These are phyloP conservation scores for Caenorhabditis sp. DNA, from an alignment of 2,888 invertebrate species.

Conservation along the genomic window DNA sequence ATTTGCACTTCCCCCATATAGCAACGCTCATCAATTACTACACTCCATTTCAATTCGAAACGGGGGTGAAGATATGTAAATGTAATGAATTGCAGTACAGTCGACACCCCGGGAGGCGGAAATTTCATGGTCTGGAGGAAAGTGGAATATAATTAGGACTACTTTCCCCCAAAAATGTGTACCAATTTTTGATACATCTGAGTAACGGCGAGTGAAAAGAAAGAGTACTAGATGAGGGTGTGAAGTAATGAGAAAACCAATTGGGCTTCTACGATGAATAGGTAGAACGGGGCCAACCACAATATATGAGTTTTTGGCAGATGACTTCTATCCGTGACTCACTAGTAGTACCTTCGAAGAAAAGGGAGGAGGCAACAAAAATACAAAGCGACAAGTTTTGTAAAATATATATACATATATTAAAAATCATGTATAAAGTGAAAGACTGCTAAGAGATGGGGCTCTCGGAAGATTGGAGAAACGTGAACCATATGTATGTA, in stretches of 20 bases:
- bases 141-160: slow-evolving; percentile 23
- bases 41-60: slow-evolving; percentile 43
- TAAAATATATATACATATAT: slow-evolving; percentile 41
- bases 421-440: slow-evolving; percentile 59
- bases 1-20: slow-evolving; percentile 37
- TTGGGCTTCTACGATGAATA: slow-evolving; percentile 53
- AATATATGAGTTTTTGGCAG: slow-evolving; percentile 65
- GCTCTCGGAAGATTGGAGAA: slow-evolving; percentile 24
- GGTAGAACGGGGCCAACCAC: slow-evolving; percentile 50
- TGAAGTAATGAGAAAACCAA: slow-evolving; percentile 65
- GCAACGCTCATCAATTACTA: slow-evolving; percentile 51
- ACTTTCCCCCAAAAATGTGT: neutral
- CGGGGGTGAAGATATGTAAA: slow-evolving; percentile 32
- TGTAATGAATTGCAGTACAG: slow-evolving; percentile 51
- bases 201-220: slow-evolving; percentile 1
- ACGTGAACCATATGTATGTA: slow-evolving; percentile 61
- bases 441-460: slow-evolving; percentile 42
- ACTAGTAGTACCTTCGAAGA: slow-evolving; percentile 19
- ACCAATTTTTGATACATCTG: slow-evolving; percentile 15
- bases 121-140: neutral
- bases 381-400: slow-evolving; percentile 28
- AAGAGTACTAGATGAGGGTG: slow-evolving; percentile 38
- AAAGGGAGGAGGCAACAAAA: slow-evolving; percentile 8
- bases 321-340: slow-evolving; percentile 58
- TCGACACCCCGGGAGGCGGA: slow-evolving; percentile 21